A percentile compares a stretch with the other conserved stretches of the same genome.
Evolutionary conservation across 2,888 invertebrate genomes (phyloP).

Genomic region (Meandrusa payeni): DNA sequence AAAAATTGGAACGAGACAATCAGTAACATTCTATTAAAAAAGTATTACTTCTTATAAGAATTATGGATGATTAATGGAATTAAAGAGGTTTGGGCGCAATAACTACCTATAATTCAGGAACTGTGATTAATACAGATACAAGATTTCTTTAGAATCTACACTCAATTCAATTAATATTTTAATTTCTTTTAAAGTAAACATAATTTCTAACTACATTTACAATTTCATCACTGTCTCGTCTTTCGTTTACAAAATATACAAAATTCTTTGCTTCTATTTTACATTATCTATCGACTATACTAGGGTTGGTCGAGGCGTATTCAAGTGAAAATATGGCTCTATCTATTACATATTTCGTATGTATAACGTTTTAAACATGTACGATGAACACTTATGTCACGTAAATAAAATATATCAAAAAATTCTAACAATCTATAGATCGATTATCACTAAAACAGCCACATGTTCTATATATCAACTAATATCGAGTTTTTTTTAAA

Average conservation of each 20-base stretch:
- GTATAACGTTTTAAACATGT: too few species aligned
- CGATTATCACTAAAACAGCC: conserved; percentile 21
- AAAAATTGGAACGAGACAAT: too few species aligned
- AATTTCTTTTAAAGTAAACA: too few species aligned
- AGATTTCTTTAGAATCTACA: too few species aligned
- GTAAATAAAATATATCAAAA: conserved; percentile 13
- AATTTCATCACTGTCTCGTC: conserved; percentile 59
- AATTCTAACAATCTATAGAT: conserved; percentile 4
- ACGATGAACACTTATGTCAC: too few species aligned
- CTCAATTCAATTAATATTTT: too few species aligned
- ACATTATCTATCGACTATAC: conserved; percentile 29
- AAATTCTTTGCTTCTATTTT: conserved; percentile 35
- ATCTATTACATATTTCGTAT: conserved; percentile 11
- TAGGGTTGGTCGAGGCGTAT: conserved; percentile 36
- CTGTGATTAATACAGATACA: too few species aligned
- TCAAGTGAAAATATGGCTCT: conserved; percentile 12
- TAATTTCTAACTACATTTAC: conserved; percentile 24
- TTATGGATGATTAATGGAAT: too few species aligned
- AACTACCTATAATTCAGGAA: too few species aligned
- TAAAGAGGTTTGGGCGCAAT: too few species aligned
- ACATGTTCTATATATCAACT: conserved; percentile 15
- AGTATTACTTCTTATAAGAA: too few species aligned
- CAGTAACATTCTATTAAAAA: too few species aligned
- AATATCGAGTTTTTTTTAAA: conserved; percentile 5
- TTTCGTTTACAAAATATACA: conserved; percentile 70